Base-by-base conservation (phyloP, 2,797 vertebrate species). In the Typhlichthys eigenmanni region DNA sequence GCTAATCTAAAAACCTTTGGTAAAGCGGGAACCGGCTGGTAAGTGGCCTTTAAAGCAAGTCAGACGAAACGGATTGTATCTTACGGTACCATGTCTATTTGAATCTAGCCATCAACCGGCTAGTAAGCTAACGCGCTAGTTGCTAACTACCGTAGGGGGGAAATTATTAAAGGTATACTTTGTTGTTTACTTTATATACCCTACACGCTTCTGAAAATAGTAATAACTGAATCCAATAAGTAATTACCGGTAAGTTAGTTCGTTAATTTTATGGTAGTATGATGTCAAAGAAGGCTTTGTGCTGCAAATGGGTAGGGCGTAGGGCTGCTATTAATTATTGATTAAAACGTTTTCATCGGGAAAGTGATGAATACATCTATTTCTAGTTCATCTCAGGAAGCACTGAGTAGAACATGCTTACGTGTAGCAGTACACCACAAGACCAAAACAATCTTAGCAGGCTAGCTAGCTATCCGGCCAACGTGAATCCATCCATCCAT, bases 21-120 rank as follows among this genome's bases (percentile, higher is more conserved):
- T 87, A 93, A 93, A 92, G 91, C 90, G 84, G 90, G 90, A 91
- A 92, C 89, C 85, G 87, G 92, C 93, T 94, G 93, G 93, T 94
- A 87, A 76, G 91, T 91, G 62, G 63, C 81, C 57, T 77, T 71
- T 79, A 46, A 75, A 77, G 68, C 60, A 64, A 56, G 49, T 8
- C 49, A 76, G 62, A 79, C 77, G 75, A 71, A 63, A 78, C 71
- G 79, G 70, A 62, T 71, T 72, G 74, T 79, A 58, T 5, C 32
- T 29, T 29, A 29, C 24, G 24, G 4, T 12, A 9, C 76, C 76
- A 71, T 71, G 74, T 85, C 54, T 71, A 66, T 66, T 79, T 56
- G 66, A 76, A 72, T 81, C 61, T 65, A 43, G 8, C 9, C 59
- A 78, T 62, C 71, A 71, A 63, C 72, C 79, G 76, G 82, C 74